phyloP scores from a whole-genome alignment of 2,888 invertebrate genomes.

The Octodonta nipae region DNA sequence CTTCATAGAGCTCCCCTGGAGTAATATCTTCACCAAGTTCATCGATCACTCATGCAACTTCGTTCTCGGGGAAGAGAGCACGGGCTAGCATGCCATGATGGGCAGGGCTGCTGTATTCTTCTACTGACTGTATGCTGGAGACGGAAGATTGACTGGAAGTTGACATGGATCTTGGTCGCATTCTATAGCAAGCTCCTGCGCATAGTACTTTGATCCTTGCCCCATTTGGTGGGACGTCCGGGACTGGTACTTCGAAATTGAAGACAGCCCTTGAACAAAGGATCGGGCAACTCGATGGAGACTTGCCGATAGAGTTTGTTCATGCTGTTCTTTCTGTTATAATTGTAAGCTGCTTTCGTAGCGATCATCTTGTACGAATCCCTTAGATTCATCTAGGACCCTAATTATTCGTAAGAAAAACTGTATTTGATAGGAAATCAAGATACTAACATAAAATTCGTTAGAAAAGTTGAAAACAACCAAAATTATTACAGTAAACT shows the following conservation, averaged over 20 bases:
- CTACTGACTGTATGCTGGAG: conserved; percentile 26
- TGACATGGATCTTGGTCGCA: conserved; percentile 53
- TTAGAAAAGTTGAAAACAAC: no score
- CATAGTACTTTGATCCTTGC: conserved; percentile 76
- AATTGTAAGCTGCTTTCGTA: no score
- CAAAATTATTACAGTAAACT: no score
- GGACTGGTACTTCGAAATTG: conserved; percentile 76
- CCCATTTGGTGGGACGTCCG: conserved; percentile 69
- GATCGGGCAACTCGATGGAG: conserved; percentile 74
- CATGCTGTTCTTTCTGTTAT: conserved; percentile 38
- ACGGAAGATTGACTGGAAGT: conserved; percentile 57
- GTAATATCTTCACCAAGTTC: conserved; percentile 44
- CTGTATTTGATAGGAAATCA: no score
- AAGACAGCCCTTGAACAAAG: conserved; percentile 66
- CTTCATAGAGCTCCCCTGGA: conserved; percentile 44
- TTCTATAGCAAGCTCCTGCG: conserved; percentile 74
- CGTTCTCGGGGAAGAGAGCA: conserved; percentile 50
- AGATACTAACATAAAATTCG: no score
- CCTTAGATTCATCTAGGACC: no score
- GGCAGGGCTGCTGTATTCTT: conserved; percentile 38
- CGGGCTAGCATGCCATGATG: conserved; percentile 73
- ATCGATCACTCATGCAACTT: conserved; percentile 68
- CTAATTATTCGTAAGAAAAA: no score
- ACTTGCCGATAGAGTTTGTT: conserved; percentile 75
- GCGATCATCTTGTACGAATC: no score